Evolutionary conservation across 2,888 invertebrate genomes (phyloP), one percentile per base, ranked within the genome.

Genomic region (Drosophila hamatofila): DNA sequence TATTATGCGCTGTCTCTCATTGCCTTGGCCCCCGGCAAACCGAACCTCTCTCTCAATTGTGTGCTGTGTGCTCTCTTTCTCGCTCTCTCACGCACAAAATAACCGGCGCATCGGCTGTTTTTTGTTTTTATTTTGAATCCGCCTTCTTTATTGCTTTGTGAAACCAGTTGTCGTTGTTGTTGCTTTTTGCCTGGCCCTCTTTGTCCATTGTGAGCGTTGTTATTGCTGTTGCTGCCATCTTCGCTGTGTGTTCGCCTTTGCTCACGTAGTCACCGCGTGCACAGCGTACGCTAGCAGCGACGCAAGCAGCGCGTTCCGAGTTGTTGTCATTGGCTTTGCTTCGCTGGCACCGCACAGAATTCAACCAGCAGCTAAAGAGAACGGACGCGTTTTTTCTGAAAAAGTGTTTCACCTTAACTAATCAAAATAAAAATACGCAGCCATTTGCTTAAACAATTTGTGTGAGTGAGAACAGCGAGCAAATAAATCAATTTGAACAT

Each of bases 71-170:
- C 64, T 78, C 65, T 67, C 33, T 18, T 18, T 49, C 44, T 57
- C 48, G 37, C 37, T 49, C 57, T 49, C 58, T 67, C 71, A 56
- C 57, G 39, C 56, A 68, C 41, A 23, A 56, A 41, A 42, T 63
- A 83, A 82, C 85, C 85, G 85, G 90, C 85, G 90, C 90, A 87
- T 88, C 88, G 80, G 67, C 70, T 89, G 88, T 80, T 85, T 86
- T 87, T 86, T 88, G 85, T 80, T 89, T 85, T 89, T 80, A 89
- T 85, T 84, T 89, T 80, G 82, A 69, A 63, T 72, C 21, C 21
- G 33, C 25, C 42, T 69, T 65, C 66, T 60, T 74, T 78, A 67
- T 80, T 74, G 65, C 61, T 60, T 74, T 76, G 65, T 72, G 41
- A 72, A 78, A 78, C 78, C 80, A 78, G 67, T 64, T 72, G 65